Conservation (phyloP, 2,113 vertebrate species). For the Columba livia region DNA sequence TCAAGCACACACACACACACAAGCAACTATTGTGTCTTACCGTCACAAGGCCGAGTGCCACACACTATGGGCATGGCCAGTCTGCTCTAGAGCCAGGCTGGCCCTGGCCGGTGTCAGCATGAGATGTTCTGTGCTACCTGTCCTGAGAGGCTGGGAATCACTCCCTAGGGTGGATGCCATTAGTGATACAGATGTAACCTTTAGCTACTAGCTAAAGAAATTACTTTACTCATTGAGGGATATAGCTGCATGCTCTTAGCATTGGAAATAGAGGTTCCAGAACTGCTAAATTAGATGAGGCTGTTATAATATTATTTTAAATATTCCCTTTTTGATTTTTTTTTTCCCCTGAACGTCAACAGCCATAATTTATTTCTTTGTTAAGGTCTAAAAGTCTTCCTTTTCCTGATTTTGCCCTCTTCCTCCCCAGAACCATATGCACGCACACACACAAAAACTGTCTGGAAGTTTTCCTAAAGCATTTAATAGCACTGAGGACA, state of each 20-base stretch:
- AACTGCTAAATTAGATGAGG: not conserved
- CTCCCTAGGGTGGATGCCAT: not conserved
- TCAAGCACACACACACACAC: not conserved
- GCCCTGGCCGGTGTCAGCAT: fast-evolving
- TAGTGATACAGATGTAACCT: not conserved
- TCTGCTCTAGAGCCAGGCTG: not conserved
- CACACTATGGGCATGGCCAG: not conserved
- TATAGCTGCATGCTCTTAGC: not conserved
- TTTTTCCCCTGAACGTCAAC: not conserved
- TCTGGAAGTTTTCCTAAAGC: not conserved
- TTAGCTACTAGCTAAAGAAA: not conserved
- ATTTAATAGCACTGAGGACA: not conserved
- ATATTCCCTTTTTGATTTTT: not conserved
- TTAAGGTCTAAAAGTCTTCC: not conserved
- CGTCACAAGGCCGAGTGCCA: not conserved
- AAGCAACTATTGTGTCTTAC: not conserved
- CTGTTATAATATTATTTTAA: not conserved
- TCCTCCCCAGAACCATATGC: not conserved
- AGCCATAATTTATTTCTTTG: not conserved
- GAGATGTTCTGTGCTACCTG: not conserved
- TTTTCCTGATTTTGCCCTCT: not conserved
- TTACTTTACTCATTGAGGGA: not conserved
- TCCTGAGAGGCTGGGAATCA: not conserved
- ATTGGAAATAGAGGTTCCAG: not conserved
- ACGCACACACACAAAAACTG: not conserved